These are phyloP conservation scores for Hypsibius dujardini DNA, from an alignment of 1,140 invertebrate species.

Conservation along the genomic window DNA sequence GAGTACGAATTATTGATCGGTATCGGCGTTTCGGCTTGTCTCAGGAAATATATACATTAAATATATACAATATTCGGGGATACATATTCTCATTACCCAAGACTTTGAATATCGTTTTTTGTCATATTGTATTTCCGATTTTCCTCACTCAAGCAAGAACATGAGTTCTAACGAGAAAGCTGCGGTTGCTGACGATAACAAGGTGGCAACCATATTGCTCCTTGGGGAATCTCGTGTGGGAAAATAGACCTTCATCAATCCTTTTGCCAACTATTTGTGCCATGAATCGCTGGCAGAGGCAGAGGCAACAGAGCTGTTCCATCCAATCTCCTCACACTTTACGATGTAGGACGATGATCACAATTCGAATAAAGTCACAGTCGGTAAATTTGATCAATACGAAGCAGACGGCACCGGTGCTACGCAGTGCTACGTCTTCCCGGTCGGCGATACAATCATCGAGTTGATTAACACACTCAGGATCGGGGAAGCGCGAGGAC, in stretches of 20 bases:
- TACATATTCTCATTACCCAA: too few species aligned
- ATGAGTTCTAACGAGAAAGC: too few species aligned
- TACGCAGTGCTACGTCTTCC: conserved; percentile 20
- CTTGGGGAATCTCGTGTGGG: conserved; percentile 24
- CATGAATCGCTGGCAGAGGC: conserved; percentile 23
- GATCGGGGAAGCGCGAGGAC: conserved; percentile 27
- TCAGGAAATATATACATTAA: too few species aligned
- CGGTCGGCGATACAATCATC: conserved; percentile 19
- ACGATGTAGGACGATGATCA: neutral
- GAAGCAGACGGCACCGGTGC: conserved; percentile 8
- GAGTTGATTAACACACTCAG: conserved; percentile 29
- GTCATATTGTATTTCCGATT: too few species aligned
- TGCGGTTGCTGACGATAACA: neutral
- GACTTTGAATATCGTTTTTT: too few species aligned
- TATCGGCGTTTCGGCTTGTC: too few species aligned
- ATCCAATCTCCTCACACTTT: neutral
- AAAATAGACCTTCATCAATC: conserved; percentile 25
- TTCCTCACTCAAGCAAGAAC: too few species aligned
- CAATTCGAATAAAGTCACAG: neutral
- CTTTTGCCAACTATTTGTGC: conserved; percentile 23
- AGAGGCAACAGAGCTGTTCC: neutral
- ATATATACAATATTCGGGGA: too few species aligned
- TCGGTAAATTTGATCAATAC: neutral
- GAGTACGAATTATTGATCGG: too few species aligned
- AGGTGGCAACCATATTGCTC: conserved; percentile 21